These are phyloP conservation scores for Brachionus asplanchnoidis DNA, from an alignment of 1,140 invertebrate species.

Conservation along the genomic window DNA sequence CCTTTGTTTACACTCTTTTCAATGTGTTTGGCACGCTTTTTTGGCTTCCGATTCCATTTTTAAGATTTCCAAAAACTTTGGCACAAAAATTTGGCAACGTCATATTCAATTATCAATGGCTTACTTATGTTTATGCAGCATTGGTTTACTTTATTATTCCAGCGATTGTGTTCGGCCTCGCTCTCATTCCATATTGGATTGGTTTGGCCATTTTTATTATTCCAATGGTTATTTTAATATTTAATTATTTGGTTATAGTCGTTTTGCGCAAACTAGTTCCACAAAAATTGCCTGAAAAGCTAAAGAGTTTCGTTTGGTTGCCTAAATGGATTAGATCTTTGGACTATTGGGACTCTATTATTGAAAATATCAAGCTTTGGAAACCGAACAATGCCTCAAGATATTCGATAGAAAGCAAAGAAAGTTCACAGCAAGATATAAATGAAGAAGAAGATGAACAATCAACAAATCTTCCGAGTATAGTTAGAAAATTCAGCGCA, in stretches of 20 bases:
- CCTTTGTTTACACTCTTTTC: slow-evolving; percentile 64
- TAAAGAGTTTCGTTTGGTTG: background rate
- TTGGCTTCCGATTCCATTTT: slow-evolving; percentile 63
- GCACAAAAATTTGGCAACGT: slow-evolving; percentile 59
- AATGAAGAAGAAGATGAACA: background rate
- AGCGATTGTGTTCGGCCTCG: slow-evolving; percentile 57
- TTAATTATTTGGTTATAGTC: background rate
- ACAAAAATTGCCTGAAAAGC: background rate
- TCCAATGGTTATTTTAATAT: background rate
- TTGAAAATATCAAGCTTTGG: background rate
- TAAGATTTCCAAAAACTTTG: slow-evolving; percentile 61
- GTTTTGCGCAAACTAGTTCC: background rate
- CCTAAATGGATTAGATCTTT: background rate
- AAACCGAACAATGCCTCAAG: background rate
- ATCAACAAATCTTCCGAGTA: background rate
- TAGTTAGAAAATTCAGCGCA: background rate
- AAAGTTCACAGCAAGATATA: background rate
- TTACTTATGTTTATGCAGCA: slow-evolving; percentile 61
- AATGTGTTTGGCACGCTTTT: slow-evolving; percentile 63
- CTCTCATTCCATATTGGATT: slow-evolving; percentile 42
- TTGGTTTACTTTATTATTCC: slow-evolving; percentile 61
- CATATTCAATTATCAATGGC: slow-evolving; percentile 62
- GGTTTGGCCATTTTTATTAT: background rate
- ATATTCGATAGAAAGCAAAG: background rate
- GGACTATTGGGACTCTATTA: background rate